Percentiles rank a stretch among this genome's conserved stretches.
Evolutionary conservation across 2,113 vertebrate genomes (phyloP).

Genomic region (Sula dactylatra): DNA sequence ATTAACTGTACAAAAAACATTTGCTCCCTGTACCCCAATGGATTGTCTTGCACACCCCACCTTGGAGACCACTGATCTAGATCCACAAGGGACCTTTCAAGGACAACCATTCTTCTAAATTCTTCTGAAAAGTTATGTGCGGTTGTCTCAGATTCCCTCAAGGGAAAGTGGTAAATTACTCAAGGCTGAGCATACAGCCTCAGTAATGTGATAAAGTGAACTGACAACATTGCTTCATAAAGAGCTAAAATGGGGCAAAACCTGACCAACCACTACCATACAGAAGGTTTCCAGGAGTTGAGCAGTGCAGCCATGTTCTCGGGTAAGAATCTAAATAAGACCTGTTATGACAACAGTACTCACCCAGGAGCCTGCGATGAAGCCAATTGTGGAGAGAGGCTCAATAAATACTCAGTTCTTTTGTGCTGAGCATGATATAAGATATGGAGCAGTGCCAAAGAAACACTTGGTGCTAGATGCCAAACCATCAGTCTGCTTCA

Average conservation of each 20-base stretch:
- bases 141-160: neutral
- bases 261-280: neutral
- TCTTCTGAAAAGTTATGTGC: neutral
- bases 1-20: neutral
- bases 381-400: neutral
- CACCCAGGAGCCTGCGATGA: neutral
- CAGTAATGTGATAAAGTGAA: neutral
- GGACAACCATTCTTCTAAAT: neutral
- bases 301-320: neutral
- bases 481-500: neutral
- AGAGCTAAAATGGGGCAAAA: neutral
- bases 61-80: neutral
- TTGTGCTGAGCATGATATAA: neutral
- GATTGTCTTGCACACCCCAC: neutral
- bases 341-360: neutral
- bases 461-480: constrained; percentile 20
- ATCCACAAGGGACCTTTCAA: neutral
- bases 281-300: neutral
- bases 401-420: neutral
- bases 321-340: neutral
- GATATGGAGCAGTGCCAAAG: neutral
- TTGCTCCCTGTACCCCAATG: neutral
- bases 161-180: neutral
- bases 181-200: neutral
- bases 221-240: neutral